Evolutionary conservation across 2,888 invertebrate species (phyloP).

Genomic region (Drosophila flavopinicola): DNA sequence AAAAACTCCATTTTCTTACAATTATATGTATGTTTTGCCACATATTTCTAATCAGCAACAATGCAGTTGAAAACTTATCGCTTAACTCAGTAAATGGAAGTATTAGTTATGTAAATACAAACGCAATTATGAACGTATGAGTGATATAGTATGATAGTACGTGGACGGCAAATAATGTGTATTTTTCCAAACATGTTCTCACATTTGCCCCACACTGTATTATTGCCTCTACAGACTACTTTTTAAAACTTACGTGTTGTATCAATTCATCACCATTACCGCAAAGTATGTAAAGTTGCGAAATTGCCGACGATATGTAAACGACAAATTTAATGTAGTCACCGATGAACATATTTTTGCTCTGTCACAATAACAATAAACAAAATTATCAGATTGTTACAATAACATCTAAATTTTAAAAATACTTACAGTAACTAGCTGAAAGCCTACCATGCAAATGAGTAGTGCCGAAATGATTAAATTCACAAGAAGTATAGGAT

Average conservation of each 20-base stretch:
- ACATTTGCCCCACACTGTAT: background rate
- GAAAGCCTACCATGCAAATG: constrained; percentile 84
- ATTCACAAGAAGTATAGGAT: constrained; percentile 82
- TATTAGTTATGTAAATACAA: too few relatives aligned
- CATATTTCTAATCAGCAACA: too few relatives aligned
- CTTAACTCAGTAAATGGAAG: too few relatives aligned
- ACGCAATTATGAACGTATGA: too few relatives aligned
- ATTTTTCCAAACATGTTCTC: too few relatives aligned
- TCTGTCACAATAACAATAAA: constrained; percentile 36
- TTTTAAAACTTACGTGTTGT: constrained; percentile 70
- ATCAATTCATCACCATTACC: constrained; percentile 83
- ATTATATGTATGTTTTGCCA: too few relatives aligned
- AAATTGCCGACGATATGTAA: constrained; percentile 82
- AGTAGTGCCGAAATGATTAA: constrained; percentile 82
- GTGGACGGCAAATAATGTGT: too few relatives aligned
- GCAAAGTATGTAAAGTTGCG: constrained; percentile 83
- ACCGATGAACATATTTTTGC: constrained; percentile 81
- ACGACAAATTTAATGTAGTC: constrained; percentile 82
- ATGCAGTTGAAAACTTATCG: too few relatives aligned
- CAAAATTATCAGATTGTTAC: background rate
- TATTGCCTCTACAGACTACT: background rate
- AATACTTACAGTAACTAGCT: constrained; percentile 79
- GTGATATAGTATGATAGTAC: too few relatives aligned
- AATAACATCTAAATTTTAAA: background rate
- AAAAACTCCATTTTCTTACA: too few relatives aligned